A percentile compares a stretch with the other conserved stretches of the same genome.
Conservation (phyloP, 2,113 vertebrate genomes). For the Nothoprocta perdicaria region DNA sequence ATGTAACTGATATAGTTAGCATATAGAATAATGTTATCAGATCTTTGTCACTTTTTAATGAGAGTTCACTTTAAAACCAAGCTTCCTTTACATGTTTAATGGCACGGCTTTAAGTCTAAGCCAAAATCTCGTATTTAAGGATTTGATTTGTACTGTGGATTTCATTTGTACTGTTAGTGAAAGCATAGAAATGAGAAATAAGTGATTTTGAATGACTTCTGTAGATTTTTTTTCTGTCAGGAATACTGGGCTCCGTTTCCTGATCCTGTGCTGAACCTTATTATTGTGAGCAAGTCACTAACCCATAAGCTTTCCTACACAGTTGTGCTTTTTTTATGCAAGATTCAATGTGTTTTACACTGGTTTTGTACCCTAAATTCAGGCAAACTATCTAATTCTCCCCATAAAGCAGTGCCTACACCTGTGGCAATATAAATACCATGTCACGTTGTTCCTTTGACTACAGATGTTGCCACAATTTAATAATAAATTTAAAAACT, state of each 20-base stretch:
- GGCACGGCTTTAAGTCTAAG: neutral
- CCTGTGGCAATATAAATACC: rapidly evolving
- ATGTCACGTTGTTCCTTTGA: rapidly evolving
- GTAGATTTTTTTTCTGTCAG: neutral
- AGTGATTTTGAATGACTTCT: neutral
- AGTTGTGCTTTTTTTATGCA: neutral
- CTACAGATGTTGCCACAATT: neutral
- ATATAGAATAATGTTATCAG: neutral
- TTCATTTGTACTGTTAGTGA: neutral
- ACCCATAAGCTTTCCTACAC: neutral
- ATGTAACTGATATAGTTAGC: neutral
- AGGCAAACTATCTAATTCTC: too few species aligned
- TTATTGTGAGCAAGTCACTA: neutral
- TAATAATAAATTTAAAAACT: neutral
- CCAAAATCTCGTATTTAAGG: neutral
- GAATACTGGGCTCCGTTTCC: neutral
- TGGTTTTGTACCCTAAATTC: neutral
- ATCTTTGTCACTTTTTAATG: neutral
- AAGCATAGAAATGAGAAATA: neutral
- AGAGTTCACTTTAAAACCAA: neutral
- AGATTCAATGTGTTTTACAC: neutral
- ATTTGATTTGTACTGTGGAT: neutral
- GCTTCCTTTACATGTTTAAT: neutral
- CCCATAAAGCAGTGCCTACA: rapidly evolving
- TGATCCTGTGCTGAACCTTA: neutral